Conservation (phyloP, 2,797 vertebrate species). For the Scleropages formosus region DNA sequence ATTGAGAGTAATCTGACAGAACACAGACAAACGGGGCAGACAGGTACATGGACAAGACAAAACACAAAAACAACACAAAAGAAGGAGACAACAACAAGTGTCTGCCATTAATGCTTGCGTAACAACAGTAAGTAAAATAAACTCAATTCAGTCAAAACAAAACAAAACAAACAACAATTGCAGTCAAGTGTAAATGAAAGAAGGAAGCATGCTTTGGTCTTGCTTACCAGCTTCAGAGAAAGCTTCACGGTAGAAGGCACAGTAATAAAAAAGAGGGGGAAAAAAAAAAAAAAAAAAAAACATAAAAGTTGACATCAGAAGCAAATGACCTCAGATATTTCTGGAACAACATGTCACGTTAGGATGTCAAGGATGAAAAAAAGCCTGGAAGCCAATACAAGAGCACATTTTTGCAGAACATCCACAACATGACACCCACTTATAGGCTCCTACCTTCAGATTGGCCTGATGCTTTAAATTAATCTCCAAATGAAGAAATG, state of each 20-base stretch:
- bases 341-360: background rate
- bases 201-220: constrained; percentile 63
- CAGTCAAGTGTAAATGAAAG: constrained; percentile 34
- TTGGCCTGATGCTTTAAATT: background rate
- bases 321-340: constrained; percentile 41
- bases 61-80: constrained; percentile 35
- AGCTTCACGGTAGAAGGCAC: constrained; percentile 65
- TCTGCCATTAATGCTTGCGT: constrained; percentile 55
- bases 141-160: constrained; percentile 40
- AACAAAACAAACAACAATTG: constrained; percentile 33
- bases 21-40: constrained; percentile 51
- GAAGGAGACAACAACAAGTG: constrained; percentile 47
- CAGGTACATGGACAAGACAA: constrained; percentile 49
- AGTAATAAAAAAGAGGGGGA: constrained; percentile 58
- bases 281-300: constrained; percentile 56
- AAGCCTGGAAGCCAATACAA: background rate
- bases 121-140: constrained; percentile 21
- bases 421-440: background rate
- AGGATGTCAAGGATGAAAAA: constrained; percentile 20
- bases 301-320: constrained; percentile 58
- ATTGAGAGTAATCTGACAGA: constrained; percentile 78
- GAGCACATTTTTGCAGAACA: constrained; percentile 10
- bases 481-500: background rate
- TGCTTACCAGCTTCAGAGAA: constrained; percentile 85
- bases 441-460: background rate